Conservation (phyloP, 2,797 vertebrate species). For the Nyctibius grandis region DNA sequence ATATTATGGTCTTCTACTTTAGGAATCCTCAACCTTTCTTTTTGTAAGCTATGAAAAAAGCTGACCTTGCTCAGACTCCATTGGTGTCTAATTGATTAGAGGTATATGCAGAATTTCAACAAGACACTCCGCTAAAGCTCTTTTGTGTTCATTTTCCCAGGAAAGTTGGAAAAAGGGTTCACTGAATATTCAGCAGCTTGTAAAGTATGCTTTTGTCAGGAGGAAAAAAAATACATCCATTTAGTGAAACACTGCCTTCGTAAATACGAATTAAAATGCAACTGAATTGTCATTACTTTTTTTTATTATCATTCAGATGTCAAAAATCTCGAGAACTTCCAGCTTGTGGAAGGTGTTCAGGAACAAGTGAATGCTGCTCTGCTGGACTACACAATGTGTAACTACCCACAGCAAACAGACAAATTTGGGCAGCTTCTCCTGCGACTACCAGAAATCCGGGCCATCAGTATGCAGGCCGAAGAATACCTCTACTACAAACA, state of each 20-base stretch:
- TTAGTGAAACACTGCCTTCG: constrained; percentile 7
- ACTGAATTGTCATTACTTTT: constrained; percentile 32
- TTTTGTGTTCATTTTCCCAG: constrained; percentile 63
- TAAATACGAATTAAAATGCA: constrained; percentile 51
- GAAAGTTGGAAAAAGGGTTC: constrained; percentile 47
- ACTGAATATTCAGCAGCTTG: constrained; percentile 59
- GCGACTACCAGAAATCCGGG: constrained; percentile 93
- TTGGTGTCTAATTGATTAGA: constrained; percentile 76
- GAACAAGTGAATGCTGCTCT: constrained; percentile 96
- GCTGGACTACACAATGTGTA: constrained; percentile 96
- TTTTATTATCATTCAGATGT: constrained; percentile 79
- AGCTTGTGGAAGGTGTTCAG: constrained; percentile 96
- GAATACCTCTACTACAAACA: constrained; percentile 99
- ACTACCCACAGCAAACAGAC: constrained; percentile 96
- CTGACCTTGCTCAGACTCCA: constrained; percentile 79
- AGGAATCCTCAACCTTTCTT: constrained; percentile 75
- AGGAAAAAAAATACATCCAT: constrained; percentile 12
- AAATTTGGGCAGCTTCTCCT: constrained; percentile 96
- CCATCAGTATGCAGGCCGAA: constrained; percentile 97
- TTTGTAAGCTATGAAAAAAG: constrained; percentile 70
- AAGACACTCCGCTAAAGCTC: constrained; percentile 51
- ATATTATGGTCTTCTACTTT: constrained; percentile 75
- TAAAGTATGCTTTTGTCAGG: constrained; percentile 47
- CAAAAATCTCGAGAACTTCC: constrained; percentile 98
- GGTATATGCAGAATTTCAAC: constrained; percentile 73